Conservation (phyloP, 2,888 invertebrate genomes). For the Leptothorax acervorum region DNA sequence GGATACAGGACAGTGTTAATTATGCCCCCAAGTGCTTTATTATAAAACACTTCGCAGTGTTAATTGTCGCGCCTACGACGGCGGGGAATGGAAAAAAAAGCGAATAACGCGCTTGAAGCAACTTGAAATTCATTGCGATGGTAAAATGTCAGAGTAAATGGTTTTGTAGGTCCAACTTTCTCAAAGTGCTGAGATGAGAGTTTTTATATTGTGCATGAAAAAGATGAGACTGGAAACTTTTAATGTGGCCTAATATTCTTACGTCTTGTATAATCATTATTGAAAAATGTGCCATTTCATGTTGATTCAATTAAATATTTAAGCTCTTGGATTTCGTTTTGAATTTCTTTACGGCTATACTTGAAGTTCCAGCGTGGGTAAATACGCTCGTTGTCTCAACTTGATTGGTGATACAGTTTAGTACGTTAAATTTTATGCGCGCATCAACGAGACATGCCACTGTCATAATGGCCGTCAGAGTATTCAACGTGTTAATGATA, state of each 20-base stretch:
- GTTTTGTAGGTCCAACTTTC: constrained; percentile 26
- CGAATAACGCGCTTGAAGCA: constrained; percentile 4
- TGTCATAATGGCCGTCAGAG: constrained; percentile 25
- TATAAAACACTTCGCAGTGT: constrained; percentile 59
- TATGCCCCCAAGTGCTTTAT: constrained; percentile 66
- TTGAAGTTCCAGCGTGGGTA: neutral
- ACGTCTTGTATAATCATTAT: constrained; percentile 30
- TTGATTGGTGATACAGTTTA: neutral
- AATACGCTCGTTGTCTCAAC: neutral
- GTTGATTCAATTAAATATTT: neutral
- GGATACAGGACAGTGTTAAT: constrained; percentile 68
- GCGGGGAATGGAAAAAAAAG: constrained; percentile 1
- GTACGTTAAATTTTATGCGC: constrained; percentile 9
- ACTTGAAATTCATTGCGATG: constrained; percentile 45
- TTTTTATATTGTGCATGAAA: constrained; percentile 21
- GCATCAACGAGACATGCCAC: constrained; percentile 1
- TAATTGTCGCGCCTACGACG: constrained; percentile 61
- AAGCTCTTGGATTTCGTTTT: neutral
- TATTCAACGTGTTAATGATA: constrained; percentile 65
- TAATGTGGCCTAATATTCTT: constrained; percentile 18
- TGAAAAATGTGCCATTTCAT: constrained; percentile 2
- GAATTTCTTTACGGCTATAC: neutral
- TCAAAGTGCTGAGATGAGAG: constrained; percentile 14
- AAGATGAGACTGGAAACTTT: constrained; percentile 31
- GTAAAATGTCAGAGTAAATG: constrained; percentile 45